Conservation (phyloP, 1,140 invertebrate genomes). For the Drosophila trapezifrons region DNA sequence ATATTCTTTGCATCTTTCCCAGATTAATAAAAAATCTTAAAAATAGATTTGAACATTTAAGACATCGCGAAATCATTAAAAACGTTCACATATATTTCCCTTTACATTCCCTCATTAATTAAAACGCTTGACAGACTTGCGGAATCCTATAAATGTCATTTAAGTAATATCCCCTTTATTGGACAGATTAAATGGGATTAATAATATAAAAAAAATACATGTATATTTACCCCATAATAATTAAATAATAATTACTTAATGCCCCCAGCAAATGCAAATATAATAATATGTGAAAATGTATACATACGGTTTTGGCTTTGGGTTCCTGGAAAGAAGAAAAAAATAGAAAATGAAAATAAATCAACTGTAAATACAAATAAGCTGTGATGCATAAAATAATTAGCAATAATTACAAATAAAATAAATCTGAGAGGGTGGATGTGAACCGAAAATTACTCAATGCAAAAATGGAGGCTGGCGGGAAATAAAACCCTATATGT, state of each 20-base stretch:
- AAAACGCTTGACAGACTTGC: background rate
- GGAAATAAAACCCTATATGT: constrained; percentile 27
- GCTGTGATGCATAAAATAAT: constrained; percentile 28
- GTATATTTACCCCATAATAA: background rate
- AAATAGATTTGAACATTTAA: background rate
- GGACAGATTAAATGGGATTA: constrained; percentile 11
- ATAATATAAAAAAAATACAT: background rate
- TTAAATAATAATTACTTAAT: constrained; percentile 27
- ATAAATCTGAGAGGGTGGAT: constrained; percentile 18
- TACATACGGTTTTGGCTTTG: constrained; percentile 82
- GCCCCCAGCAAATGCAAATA: constrained; percentile 7
- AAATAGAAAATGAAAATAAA: constrained; percentile 50
- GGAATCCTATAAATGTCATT: background rate
- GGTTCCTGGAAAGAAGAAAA: constrained; percentile 74
- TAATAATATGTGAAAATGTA: constrained; percentile 31
- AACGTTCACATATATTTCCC: background rate
- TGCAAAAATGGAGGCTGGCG: constrained; percentile 4
- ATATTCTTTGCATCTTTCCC: background rate
- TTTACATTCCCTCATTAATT: background rate
- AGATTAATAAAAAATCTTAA: background rate
- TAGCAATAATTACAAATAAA: constrained; percentile 45
- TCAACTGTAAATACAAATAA: constrained; percentile 50
- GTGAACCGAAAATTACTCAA: constrained; percentile 39
- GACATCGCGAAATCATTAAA: background rate
- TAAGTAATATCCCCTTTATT: background rate